Conservation (phyloP, 2,113 vertebrate genomes). For the Sinocyclocheilus anophthalmus region DNA sequence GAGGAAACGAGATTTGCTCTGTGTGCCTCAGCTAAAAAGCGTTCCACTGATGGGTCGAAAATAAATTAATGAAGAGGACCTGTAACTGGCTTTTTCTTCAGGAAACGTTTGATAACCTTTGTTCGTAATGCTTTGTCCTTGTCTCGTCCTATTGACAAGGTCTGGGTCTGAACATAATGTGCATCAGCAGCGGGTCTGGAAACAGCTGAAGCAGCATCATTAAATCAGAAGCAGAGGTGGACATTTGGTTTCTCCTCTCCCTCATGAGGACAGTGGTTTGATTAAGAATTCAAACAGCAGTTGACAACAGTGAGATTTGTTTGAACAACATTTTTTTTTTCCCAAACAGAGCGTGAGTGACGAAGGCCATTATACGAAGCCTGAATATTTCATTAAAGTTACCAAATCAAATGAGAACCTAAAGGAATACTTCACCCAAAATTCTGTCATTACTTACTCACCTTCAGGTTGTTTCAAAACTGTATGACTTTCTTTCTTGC, state of each 20-base stretch:
- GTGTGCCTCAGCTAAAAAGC: constrained; percentile 39
- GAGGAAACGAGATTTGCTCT: constrained; percentile 27
- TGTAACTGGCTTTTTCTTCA: constrained; percentile 33
- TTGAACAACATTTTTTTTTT: neutral
- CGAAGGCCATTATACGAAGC: neutral
- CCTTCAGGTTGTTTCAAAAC: neutral
- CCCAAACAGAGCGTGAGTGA: neutral
- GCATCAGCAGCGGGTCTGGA: constrained; percentile 23
- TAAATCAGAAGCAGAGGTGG: constrained; percentile 25
- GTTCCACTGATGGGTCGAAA: constrained; percentile 30
- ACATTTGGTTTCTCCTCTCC: constrained; percentile 18
- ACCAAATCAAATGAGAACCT: neutral
- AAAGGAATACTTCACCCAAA: neutral
- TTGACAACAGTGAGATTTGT: neutral
- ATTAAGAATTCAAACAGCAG: neutral
- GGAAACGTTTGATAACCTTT: constrained; percentile 36
- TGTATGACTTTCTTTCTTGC: neutral
- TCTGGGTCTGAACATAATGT: constrained; percentile 26
- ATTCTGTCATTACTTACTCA: neutral
- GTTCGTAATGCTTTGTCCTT: constrained; percentile 38
- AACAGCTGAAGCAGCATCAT: constrained; percentile 23
- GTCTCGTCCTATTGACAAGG: constrained; percentile 9
- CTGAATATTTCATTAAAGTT: neutral
- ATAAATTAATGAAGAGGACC: constrained; percentile 39
- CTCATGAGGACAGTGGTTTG: neutral